phyloP scores from a whole-genome alignment of 2,113 vertebrate genomes.

The Cochlearius cochlearius region DNA sequence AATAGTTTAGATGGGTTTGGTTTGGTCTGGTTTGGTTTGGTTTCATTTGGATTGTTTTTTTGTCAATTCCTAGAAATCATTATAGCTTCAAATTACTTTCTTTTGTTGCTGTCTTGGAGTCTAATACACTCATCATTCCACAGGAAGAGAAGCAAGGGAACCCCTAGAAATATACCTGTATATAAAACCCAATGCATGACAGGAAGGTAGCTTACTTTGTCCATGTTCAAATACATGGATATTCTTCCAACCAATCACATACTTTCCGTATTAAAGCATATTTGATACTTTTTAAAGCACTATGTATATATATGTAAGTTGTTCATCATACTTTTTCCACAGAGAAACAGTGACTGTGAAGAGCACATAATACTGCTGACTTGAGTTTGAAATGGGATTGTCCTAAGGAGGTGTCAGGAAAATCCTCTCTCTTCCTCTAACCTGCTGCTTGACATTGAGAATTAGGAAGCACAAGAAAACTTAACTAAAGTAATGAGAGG shows the following conservation, averaged over 20 bases:
- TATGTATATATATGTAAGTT: background rate
- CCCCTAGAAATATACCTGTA: background rate
- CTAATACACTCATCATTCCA: background rate
- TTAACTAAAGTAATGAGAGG: background rate
- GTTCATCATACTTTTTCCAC: background rate
- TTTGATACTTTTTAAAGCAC: background rate
- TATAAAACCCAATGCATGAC: background rate
- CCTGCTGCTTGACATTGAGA: background rate
- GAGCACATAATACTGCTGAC: background rate
- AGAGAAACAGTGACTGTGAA: background rate
- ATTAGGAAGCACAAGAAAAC: background rate
- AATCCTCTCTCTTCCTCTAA: background rate
- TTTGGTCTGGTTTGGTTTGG: background rate
- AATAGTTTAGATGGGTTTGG: background rate
- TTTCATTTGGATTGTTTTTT: background rate
- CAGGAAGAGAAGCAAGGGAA: background rate
- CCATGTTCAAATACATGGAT: background rate
- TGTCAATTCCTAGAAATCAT: background rate
- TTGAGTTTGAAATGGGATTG: background rate
- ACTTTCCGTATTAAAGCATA: background rate
- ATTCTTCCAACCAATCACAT: background rate
- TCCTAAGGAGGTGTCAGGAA: background rate
- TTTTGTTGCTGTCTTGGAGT: background rate
- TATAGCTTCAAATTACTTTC: background rate
- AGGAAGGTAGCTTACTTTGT: background rate